phyloP scores from a whole-genome alignment of 2,797 vertebrate species.

The Brotula barbata region DNA sequence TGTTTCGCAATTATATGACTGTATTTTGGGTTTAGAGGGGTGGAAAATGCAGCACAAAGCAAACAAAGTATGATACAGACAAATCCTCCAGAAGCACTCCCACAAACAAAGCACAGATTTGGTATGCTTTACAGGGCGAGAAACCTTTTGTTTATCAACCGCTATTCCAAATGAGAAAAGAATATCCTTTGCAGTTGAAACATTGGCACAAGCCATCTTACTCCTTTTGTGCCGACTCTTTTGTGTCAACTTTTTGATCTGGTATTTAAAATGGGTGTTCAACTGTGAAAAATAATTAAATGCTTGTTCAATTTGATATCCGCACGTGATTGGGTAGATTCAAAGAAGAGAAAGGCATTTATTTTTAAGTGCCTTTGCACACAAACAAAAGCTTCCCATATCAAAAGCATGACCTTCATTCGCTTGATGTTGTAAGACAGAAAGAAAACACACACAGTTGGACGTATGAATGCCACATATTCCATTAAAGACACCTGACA shows the following conservation, averaged over 20 bases:
- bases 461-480: conserved; percentile 52
- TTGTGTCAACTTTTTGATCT: conserved; percentile 11
- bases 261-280: conserved; percentile 7
- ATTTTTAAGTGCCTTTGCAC: conserved; percentile 28
- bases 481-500: conserved; percentile 51
- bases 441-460: conserved; percentile 36
- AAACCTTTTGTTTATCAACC: conserved; percentile 50
- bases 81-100: conserved; percentile 65
- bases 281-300: conserved; percentile 49
- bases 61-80: conserved; percentile 58
- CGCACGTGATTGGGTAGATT: conserved; percentile 9
- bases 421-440: conserved; percentile 28
- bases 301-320: conserved; percentile 35
- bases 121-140: conserved; percentile 30
- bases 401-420: conserved; percentile 57
- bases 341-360: conserved; percentile 22
- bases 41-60: conserved; percentile 42
- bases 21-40: conserved; percentile 57
- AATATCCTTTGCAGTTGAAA: conserved; percentile 56
- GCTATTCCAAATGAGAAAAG: conserved; percentile 53
- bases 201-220: conserved; percentile 17
- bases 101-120: conserved; percentile 64
- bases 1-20: conserved; percentile 48
- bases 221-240: conserved; percentile 12
- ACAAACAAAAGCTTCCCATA: conserved; percentile 36